Evolutionary conservation across 2,888 invertebrate species (phyloP).

Genomic region (Oscheius onirici): DNA sequence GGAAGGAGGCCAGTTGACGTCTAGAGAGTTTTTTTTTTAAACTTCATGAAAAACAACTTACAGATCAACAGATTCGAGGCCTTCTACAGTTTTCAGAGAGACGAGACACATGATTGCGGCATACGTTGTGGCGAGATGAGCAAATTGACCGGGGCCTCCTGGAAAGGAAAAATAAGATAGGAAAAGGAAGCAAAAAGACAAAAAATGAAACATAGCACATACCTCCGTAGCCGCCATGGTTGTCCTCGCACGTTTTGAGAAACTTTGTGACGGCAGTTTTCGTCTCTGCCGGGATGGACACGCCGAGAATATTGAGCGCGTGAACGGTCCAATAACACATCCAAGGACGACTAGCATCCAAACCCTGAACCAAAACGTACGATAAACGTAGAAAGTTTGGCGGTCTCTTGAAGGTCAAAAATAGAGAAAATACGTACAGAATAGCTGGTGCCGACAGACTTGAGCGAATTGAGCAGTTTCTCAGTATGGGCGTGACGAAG

Average conservation of each 20-base stretch:
- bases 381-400: not conserved
- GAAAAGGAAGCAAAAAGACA: not conserved
- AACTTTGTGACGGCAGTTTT: conserved; percentile 51
- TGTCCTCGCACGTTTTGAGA: conserved; percentile 67
- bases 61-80: conserved; percentile 88
- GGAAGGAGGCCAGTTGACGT: conserved; percentile 80
- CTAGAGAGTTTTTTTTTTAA: conserved; percentile 71
- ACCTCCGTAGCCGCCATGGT: conserved; percentile 76
- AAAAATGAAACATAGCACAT: conserved; percentile 74
- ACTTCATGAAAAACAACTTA: conserved; percentile 12
- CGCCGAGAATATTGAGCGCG: conserved; percentile 83
- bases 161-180: not conserved
- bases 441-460: conserved; percentile 38
- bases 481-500: conserved; percentile 38
- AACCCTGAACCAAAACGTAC: conserved; percentile 73
- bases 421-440: conserved; percentile 26
- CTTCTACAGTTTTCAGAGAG: conserved; percentile 87
- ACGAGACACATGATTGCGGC: conserved; percentile 93
- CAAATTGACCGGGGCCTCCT: conserved; percentile 90
- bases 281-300: conserved; percentile 73
- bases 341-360: conserved; percentile 97
- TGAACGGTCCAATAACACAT: conserved; percentile 96
- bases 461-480: conserved; percentile 42
- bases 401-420: not conserved
- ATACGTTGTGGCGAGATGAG: conserved; percentile 96